Percentiles rank a stretch among this genome's conserved stretches.
Evolutionary conservation across 2,888 invertebrate species (phyloP).

Genomic region (Meghimatium bilineatum): DNA sequence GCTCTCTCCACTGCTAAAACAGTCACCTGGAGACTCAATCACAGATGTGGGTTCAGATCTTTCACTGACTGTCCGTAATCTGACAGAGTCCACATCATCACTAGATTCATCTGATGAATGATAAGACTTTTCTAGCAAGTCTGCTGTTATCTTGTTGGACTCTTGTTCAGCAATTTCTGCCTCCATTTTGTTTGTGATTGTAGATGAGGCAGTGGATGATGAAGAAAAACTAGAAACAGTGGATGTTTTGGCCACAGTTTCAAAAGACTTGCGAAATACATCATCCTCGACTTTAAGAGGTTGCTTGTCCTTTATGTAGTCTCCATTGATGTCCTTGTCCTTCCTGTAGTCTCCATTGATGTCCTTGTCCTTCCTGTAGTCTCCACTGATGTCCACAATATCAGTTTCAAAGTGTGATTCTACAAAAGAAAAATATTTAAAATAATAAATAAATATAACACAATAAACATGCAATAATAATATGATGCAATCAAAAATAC

Average conservation of each 20-base stretch:
- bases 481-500: too few relatives aligned
- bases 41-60: constrained; percentile 33
- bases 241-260: neutral
- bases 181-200: neutral
- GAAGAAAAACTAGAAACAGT: neutral
- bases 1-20: neutral
- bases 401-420: constrained; percentile 34
- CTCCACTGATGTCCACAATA: constrained; percentile 30
- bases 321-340: neutral
- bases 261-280: constrained; percentile 18
- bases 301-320: neutral
- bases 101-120: constrained; percentile 35
- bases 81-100: constrained; percentile 36
- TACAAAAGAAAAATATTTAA: neutral
- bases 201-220: neutral
- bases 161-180: constrained; percentile 28
- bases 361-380: neutral
- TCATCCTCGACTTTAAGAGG: constrained; percentile 10
- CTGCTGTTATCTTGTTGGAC: constrained; percentile 25
- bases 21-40: constrained; percentile 1
- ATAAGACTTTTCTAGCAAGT: constrained; percentile 27
- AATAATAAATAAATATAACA: neutral
- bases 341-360: neutral
- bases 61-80: constrained; percentile 35
- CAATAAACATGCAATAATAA: too few relatives aligned